phyloP scores from a whole-genome alignment of 2,888 invertebrate species.

The Polydrusus cervinus region DNA sequence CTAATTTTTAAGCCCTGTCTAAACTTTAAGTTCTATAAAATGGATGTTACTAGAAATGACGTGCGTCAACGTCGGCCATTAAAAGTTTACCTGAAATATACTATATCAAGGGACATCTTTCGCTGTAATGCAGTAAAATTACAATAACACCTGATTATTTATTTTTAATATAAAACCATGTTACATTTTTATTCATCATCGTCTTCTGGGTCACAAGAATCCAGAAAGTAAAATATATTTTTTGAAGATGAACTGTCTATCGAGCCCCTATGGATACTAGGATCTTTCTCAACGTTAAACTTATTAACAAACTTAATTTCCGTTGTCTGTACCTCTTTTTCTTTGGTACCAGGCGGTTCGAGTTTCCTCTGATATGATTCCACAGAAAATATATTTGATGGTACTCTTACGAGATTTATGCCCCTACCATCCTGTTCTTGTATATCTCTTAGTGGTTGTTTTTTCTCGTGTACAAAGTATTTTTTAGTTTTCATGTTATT shows the following conservation, averaged over 20 bases:
- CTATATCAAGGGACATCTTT: too few relatives aligned
- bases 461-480: constrained; percentile 32
- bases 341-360: constrained; percentile 33
- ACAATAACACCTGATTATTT: neutral
- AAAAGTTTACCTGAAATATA: too few relatives aligned
- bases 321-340: constrained; percentile 29
- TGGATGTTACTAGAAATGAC: too few relatives aligned
- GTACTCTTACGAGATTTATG: neutral
- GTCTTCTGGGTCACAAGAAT: neutral
- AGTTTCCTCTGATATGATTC: constrained; percentile 36
- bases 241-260: constrained; percentile 2
- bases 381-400: constrained; percentile 34
- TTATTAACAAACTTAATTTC: neutral
- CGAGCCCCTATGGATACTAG: neutral
- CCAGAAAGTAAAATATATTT: constrained; percentile 44
- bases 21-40: too few relatives aligned
- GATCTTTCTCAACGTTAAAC: neutral
- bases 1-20: too few relatives aligned
- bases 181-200: too few relatives aligned
- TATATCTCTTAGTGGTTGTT: neutral
- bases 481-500: constrained; percentile 36
- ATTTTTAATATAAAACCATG: neutral
- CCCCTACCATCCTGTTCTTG: neutral
- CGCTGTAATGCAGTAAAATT: too few relatives aligned
- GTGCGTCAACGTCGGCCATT: too few relatives aligned